These are phyloP conservation scores for Pseudotriccus pelzelni DNA, from an alignment of 2,797 vertebrate genomes.

Conservation along the genomic window DNA sequence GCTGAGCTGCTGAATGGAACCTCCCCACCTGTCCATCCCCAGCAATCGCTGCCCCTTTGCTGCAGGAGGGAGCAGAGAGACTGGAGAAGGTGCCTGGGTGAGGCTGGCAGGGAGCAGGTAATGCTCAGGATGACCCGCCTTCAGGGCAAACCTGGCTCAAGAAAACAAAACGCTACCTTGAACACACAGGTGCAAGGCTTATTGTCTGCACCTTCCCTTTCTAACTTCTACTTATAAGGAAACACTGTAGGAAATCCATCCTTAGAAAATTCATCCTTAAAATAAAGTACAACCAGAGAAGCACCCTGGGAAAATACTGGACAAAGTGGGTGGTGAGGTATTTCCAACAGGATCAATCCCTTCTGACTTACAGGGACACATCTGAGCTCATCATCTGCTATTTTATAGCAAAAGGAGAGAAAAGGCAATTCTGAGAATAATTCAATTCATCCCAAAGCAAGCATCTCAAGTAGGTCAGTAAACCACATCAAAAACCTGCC, in stretches of 20 bases:
- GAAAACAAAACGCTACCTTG: neutral
- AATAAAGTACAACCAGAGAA: neutral
- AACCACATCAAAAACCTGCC: neutral
- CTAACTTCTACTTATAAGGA: neutral
- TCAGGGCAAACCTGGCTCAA: neutral
- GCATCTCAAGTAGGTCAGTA: neutral
- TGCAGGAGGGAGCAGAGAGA: neutral
- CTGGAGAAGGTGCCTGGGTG: neutral
- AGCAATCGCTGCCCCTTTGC: too few species aligned
- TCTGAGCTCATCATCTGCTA: neutral
- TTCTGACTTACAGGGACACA: neutral
- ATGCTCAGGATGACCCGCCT: neutral
- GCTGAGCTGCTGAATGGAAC: neutral
- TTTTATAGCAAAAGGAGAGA: neutral
- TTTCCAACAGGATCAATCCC: neutral
- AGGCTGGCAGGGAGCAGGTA: neutral
- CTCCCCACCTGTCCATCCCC: neutral
- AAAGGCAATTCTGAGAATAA: neutral
- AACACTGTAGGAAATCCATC: neutral
- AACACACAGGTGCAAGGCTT: neutral
- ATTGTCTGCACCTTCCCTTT: neutral
- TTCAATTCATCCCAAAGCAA: neutral
- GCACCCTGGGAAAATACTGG: neutral
- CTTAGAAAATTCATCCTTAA: neutral
- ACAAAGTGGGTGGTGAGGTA: neutral